These are phyloP conservation scores for Dinocampus coccinellae DNA, from an alignment of 2,888 invertebrate species.

Conservation along the genomic window DNA sequence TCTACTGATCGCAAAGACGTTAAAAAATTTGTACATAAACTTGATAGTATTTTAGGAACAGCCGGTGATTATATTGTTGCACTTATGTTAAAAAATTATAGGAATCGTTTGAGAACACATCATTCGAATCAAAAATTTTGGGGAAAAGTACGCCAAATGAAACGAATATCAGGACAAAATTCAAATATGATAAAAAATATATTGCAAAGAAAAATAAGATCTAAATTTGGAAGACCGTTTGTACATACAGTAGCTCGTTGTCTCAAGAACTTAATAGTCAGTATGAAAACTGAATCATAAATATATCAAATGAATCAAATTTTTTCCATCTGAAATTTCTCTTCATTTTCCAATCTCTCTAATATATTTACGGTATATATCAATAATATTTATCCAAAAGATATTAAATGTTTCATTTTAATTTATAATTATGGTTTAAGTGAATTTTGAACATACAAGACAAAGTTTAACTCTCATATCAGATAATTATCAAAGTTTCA, in stretches of 20 bases:
- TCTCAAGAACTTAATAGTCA: conserved; percentile 15
- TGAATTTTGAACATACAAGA: not conserved
- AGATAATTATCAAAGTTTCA: conserved; percentile 23
- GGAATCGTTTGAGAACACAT: conserved; percentile 13
- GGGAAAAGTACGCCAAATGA: conserved; percentile 23
- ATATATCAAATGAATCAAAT: too few relatives aligned
- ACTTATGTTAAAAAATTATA: conserved; percentile 30
- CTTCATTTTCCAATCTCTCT: too few relatives aligned
- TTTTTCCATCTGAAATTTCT: too few relatives aligned
- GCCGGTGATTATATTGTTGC: conserved; percentile 24
- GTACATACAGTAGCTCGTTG: conserved; percentile 26
- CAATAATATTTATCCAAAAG: too few relatives aligned
- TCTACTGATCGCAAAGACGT: not conserved
- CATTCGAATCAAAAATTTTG: conserved; percentile 34
- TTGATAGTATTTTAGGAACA: not conserved
- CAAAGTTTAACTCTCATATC: not conserved
- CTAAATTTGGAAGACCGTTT: conserved; percentile 38
- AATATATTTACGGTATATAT: too few relatives aligned
- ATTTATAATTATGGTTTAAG: not conserved
- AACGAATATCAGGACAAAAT: not conserved
- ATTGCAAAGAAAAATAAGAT: conserved; percentile 29
- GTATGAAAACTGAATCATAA: too few relatives aligned
- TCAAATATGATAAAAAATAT: not conserved
- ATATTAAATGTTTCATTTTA: not conserved
- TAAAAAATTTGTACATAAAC: not conserved